Evolutionary conservation across 2,113 vertebrate genomes (phyloP).

Genomic region (Brachirus orientalis): DNA sequence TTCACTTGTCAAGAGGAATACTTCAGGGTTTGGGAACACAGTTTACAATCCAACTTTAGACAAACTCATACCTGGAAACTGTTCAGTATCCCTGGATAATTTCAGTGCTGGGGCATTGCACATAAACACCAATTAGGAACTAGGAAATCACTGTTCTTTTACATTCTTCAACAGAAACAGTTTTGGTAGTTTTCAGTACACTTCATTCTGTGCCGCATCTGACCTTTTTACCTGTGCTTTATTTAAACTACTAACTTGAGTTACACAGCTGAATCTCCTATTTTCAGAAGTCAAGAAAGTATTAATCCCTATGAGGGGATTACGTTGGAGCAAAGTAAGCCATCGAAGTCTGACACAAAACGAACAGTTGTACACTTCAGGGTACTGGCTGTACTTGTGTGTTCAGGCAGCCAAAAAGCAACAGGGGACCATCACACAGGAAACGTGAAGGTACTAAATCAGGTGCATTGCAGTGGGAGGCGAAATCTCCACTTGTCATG

Average conservation of each 20-base stretch:
- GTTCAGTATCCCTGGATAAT: too few relatives aligned
- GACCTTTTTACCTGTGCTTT: background rate
- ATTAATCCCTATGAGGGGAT: background rate
- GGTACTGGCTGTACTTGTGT: background rate
- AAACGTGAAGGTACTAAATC: conserved; percentile 19
- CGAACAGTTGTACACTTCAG: background rate
- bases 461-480: conserved; percentile 8
- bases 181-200: too few relatives aligned
- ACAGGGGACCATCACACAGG: background rate
- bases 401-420: background rate
- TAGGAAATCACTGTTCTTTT: too few relatives aligned
- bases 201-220: too few relatives aligned
- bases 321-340: background rate
- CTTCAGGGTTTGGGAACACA: too few relatives aligned
- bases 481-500: conserved; percentile 1
- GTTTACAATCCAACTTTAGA: too few relatives aligned
- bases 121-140: too few relatives aligned
- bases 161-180: too few relatives aligned
- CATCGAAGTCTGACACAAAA: background rate
- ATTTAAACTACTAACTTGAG: background rate
- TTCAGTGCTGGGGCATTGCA: too few relatives aligned
- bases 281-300: background rate
- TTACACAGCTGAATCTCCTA: background rate
- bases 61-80: too few relatives aligned
- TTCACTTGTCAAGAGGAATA: too few relatives aligned